Evolutionary conservation across 1,140 invertebrate species (phyloP).

Genomic region (Ostrea edulis): DNA sequence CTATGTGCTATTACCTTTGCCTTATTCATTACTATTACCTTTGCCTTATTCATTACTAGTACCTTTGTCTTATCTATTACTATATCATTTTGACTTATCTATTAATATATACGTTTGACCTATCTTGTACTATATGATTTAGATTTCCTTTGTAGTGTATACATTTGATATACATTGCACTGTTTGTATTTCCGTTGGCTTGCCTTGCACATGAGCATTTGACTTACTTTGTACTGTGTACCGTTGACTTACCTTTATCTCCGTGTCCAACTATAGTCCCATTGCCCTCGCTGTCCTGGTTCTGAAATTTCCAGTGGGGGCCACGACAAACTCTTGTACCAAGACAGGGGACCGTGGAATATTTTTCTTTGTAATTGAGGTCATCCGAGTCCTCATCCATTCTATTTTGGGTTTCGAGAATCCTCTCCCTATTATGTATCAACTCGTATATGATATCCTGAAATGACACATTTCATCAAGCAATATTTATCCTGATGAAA

Average conservation of each 20-base stretch:
- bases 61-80: too few relatives aligned
- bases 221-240: neutral
- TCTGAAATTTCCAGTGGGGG: conserved; percentile 20
- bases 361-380: neutral
- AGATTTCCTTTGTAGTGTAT: too few relatives aligned
- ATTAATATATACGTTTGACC: too few relatives aligned
- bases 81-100: too few relatives aligned
- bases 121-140: too few relatives aligned
- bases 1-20: too few relatives aligned
- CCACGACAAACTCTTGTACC: conserved; percentile 40
- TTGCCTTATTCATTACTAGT: too few relatives aligned
- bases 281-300: conserved; percentile 12
- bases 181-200: too few relatives aligned
- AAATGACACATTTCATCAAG: neutral
- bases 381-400: neutral
- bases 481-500: too few relatives aligned
- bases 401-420: neutral
- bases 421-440: neutral
- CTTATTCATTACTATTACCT: too few relatives aligned
- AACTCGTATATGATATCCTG: neutral
- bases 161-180: too few relatives aligned
- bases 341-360: neutral
- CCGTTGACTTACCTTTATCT: neutral
- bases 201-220: too few relatives aligned
- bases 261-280: conserved; percentile 32